These are phyloP conservation scores for Toxotes jaculatrix DNA, from an alignment of 2,113 vertebrate genomes.

Conservation along the genomic window DNA sequence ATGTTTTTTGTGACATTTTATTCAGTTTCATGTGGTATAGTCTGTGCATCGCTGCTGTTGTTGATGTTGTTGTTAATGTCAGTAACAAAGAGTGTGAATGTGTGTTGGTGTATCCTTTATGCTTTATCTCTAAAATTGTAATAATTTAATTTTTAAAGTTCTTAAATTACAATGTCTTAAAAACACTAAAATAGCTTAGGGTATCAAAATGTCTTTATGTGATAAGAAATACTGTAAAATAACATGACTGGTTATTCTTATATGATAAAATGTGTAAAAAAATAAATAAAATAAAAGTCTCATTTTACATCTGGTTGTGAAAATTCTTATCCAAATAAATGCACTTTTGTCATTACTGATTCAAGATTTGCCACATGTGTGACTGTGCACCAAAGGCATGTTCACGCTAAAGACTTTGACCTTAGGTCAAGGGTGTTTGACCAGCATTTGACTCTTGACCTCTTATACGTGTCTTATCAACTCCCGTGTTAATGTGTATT, in stretches of 20 bases:
- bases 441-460: constrained; percentile 96
- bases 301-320: neutral
- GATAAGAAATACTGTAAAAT: neutral
- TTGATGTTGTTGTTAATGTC: constrained; percentile 1
- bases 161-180: neutral
- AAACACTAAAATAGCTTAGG: neutral
- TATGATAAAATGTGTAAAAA: neutral
- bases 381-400: constrained; percentile 85
- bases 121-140: neutral
- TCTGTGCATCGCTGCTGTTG: constrained; percentile 11
- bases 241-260: constrained; percentile 4
- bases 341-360: constrained; percentile 19
- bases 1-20: constrained; percentile 47
- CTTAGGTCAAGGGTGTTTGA: constrained; percentile 94
- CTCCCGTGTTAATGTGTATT: constrained; percentile 91
- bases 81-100: constrained; percentile 12
- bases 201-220: neutral
- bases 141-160: neutral
- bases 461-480: constrained; percentile 93
- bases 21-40: constrained; percentile 16
- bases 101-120: constrained; percentile 10
- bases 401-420: constrained; percentile 92
- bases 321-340: constrained; percentile 46
- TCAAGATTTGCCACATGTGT: constrained; percentile 31
- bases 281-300: neutral